These are phyloP conservation scores for Patiria miniata DNA, from an alignment of 35 echinoderm and acorn worm species.

Conservation along the genomic window DNA sequence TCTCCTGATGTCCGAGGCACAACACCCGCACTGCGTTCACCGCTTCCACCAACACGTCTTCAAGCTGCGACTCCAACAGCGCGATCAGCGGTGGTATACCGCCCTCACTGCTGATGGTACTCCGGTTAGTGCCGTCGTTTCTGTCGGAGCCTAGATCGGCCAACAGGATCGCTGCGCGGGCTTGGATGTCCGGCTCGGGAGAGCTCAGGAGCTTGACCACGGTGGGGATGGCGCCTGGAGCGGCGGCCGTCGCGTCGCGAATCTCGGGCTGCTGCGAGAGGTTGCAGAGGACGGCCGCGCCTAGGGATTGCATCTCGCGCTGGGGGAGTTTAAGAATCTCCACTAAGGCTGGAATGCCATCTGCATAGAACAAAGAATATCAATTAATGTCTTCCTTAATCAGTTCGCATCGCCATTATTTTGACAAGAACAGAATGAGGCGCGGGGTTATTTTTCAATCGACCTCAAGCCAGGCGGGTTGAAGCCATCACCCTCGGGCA, in stretches of 20 bases:
- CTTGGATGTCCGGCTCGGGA: conserved; percentile 78
- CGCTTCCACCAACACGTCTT: conserved; percentile 90
- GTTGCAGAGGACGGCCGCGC: conserved; percentile 93
- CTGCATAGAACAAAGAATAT: conserved; percentile 41
- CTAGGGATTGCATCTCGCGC: conserved; percentile 91
- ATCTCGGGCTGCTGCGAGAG: conserved; percentile 69
- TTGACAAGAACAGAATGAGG: no score
- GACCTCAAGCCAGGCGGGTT: no score
- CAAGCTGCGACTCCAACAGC: conserved; percentile 89
- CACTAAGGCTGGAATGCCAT: conserved; percentile 96
- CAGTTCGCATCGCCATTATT: no score
- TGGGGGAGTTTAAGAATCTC: conserved; percentile 69
- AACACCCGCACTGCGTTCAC: conserved; percentile 86
- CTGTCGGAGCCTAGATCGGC: conserved; percentile 69
- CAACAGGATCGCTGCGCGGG: conserved; percentile 79
- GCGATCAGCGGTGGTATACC: conserved; percentile 81
- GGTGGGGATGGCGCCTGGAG: conserved; percentile 74
- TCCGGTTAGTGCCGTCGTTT: conserved; percentile 70
- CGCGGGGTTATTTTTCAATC: no score
- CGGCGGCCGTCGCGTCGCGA: conserved; percentile 60
- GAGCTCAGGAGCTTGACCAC: conserved; percentile 77
- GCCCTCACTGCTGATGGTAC: conserved; percentile 53
- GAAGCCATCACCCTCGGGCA: no score
- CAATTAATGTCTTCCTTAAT: no score
- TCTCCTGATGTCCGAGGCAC: conserved; percentile 69